phyloP scores from a whole-genome alignment of 2,888 invertebrate species.

The Ornithoptera alexandrae region DNA sequence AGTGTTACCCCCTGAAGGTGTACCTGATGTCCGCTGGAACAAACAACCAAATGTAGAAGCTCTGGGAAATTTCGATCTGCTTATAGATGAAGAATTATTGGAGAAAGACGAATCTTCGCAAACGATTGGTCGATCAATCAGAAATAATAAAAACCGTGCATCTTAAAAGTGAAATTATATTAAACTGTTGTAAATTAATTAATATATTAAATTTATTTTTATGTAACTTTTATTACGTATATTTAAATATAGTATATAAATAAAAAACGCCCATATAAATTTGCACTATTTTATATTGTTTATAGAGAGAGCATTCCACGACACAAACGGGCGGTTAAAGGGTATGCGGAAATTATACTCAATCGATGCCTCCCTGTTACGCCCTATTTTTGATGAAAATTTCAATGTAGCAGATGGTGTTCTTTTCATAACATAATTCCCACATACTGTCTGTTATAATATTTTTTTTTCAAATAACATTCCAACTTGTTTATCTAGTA shows the following conservation, averaged over 20 bases:
- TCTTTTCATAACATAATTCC: neutral
- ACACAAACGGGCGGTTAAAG: neutral
- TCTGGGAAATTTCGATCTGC: conserved; percentile 90
- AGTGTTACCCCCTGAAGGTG: conserved; percentile 92
- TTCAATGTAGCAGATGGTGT: conserved; percentile 4
- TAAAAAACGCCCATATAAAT: neutral
- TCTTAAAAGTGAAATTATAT: neutral
- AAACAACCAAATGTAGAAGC: conserved; percentile 87
- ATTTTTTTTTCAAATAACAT: neutral
- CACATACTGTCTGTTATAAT: neutral
- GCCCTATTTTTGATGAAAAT: conserved; percentile 2
- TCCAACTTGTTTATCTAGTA: neutral
- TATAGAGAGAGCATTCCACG: neutral
- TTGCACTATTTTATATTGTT: neutral
- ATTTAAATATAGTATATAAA: neutral
- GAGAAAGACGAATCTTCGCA: conserved; percentile 79
- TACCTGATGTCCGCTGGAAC: conserved; percentile 94
- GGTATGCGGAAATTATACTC: conserved; percentile 2
- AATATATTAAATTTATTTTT: neutral
- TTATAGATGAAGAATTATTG: conserved; percentile 91
- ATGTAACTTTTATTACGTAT: too few species aligned
- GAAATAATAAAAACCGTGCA: conserved; percentile 28
- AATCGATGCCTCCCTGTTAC: neutral
- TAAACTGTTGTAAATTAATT: neutral
- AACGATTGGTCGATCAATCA: conserved; percentile 13